Evolutionary conservation across 1,140 invertebrate species (phyloP).

Genomic region (Archegozetes longisetosus): DNA sequence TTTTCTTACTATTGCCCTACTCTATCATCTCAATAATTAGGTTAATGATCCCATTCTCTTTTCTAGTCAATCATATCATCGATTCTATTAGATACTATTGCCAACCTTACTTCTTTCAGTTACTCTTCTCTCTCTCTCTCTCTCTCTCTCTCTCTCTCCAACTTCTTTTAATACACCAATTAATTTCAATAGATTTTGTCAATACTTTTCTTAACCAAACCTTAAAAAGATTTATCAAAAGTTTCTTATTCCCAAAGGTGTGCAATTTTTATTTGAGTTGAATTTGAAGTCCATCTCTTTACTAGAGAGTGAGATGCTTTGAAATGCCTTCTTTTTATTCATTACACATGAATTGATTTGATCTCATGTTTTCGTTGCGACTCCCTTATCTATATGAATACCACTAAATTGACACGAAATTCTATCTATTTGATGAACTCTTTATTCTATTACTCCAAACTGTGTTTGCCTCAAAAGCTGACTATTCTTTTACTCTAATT

Average conservation of each 20-base stretch:
- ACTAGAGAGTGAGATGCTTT: background rate
- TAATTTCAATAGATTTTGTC: background rate
- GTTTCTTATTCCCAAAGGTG: background rate
- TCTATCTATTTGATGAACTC: background rate
- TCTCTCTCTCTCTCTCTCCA: conserved; percentile 7
- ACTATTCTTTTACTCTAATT: no score
- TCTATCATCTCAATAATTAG: background rate
- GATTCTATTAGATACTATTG: background rate
- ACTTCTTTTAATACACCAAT: background rate
- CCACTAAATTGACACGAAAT: background rate
- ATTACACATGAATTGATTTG: background rate
- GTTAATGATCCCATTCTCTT: background rate
- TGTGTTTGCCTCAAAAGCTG: no score
- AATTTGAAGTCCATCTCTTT: background rate
- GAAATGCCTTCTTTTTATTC: background rate
- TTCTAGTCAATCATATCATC: background rate
- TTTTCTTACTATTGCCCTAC: background rate
- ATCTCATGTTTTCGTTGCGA: background rate
- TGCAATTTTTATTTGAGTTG: background rate
- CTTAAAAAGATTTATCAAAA: background rate
- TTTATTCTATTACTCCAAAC: no score
- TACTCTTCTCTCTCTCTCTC: conserved; percentile 3
- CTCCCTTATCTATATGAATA: background rate
- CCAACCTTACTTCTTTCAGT: background rate
- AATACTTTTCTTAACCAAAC: background rate